These are phyloP conservation scores for Lepeophtheirus nordmannii DNA, from an alignment of 2,888 invertebrate genomes.

Conservation along the genomic window DNA sequence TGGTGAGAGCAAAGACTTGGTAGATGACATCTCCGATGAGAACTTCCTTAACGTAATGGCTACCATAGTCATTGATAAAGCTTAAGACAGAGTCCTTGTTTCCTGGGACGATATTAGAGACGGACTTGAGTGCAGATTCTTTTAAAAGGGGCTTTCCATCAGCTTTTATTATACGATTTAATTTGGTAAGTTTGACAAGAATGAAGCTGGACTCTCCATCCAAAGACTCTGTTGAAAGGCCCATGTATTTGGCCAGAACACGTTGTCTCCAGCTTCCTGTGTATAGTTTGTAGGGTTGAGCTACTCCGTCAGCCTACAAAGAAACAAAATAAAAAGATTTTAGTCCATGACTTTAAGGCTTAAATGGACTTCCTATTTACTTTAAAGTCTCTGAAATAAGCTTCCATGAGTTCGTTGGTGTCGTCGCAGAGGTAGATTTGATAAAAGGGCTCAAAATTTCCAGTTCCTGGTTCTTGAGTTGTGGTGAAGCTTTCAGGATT, in stretches of 20 bases:
- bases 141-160: background rate
- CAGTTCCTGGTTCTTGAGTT: background rate
- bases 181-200: constrained; percentile 15
- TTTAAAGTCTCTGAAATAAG: constrained; percentile 21
- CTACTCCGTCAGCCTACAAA: constrained; percentile 20
- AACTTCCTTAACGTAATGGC: constrained; percentile 13
- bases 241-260: constrained; percentile 18
- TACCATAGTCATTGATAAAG: constrained; percentile 18
- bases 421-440: constrained; percentile 22
- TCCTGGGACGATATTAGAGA: background rate
- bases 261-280: constrained; percentile 21
- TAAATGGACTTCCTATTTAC: background rate
- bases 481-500: background rate
- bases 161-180: background rate
- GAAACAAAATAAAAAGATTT: background rate
- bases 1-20: constrained; percentile 14
- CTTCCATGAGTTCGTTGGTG: constrained; percentile 17
- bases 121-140: background rate
- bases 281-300: constrained; percentile 16
- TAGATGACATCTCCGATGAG: constrained; percentile 20
- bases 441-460: constrained; percentile 2
- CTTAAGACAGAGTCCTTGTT: background rate
- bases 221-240: background rate
- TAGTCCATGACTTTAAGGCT: background rate
- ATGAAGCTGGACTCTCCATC: constrained; percentile 19